A percentile compares a stretch with the other conserved stretches of the same genome.
These are phyloP conservation scores for Cryptoprocta ferox DNA, from an alignment of 2,797 vertebrate species.

Conservation along the genomic window DNA sequence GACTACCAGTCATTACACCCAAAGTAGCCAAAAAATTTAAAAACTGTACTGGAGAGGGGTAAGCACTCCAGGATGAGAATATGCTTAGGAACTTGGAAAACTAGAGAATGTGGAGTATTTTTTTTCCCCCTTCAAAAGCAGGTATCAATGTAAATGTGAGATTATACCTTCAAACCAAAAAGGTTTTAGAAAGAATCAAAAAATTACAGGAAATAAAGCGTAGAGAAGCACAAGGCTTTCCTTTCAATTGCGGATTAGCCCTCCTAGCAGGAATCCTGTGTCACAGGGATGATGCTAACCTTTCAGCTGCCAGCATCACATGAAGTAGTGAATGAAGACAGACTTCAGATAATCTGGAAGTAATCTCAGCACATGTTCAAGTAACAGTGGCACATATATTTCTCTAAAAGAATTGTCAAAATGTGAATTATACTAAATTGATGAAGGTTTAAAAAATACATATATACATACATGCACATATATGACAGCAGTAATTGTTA, in stretches of 20 bases:
- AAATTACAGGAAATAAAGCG: neutral
- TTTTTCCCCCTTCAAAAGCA: neutral
- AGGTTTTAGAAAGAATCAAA: neutral
- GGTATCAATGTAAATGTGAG: neutral
- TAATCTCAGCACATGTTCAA: neutral
- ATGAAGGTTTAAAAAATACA: neutral
- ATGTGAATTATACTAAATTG: neutral
- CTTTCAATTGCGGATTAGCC: neutral
- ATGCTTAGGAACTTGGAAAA: neutral
- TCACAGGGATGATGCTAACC: neutral
- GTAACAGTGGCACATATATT: neutral
- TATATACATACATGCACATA: too few species aligned
- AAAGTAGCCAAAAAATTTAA: accelerated
- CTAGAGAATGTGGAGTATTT: neutral
- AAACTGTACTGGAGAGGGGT: neutral
- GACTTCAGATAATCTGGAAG: neutral
- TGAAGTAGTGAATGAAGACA: neutral
- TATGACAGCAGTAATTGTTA: neutral
- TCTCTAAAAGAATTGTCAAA: neutral
- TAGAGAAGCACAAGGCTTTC: neutral
- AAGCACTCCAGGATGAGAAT: neutral
- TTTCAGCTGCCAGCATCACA: neutral
- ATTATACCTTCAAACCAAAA: conserved; percentile 1
- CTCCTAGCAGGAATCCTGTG: neutral
- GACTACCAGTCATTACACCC: neutral